Evolutionary conservation across 1,140 invertebrate species (phyloP), one percentile per base, ranked within the genome.

Genomic region (Diabrotica undecimpunctata): DNA sequence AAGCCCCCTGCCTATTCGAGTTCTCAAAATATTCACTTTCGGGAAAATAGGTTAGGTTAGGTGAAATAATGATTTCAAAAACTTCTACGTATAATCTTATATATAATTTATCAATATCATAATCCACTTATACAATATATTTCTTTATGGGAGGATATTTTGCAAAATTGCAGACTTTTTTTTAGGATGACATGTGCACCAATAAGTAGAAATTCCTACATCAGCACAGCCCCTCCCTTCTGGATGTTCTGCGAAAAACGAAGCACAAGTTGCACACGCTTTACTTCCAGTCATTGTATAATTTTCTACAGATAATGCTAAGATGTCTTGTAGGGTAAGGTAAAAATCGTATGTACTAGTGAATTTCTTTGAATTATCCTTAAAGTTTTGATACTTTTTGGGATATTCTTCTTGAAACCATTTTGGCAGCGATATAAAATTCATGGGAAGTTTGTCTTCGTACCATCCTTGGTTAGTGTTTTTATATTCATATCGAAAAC

Each of bases 371-470:
- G 67, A 7, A 25, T 25, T 25, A 25, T 25, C 25, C 25, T 25
- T 25, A 25, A 25, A 25, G 4, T 25, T 25, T 4, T 25, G 25
- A 25, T 25, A 25, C 25, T 25, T 25, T 25, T 25, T 25, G 25
- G 25, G 25, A 25, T 25, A 25, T 25, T 25, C 25, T 25, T 25
- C 25, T 25, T 25, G 25, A 25, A 25, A 25, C 25, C 25, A 25
- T 25, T 25, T 25, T 25, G 25, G 25, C 1, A 25, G 25, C 4
- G 25, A 25, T 25, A 25, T 25, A 25, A 95, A 74, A 73, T 89
- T 90, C 7, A 77, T 70, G 58, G 94, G 94, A 13, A 96, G 75
- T 53, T 92, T 78, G 75, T 95, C 92, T 75, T 96, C 94, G 55
- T 93, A 85, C 82, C 90, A 91, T 0, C 93, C 93, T 10, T 85